Evolutionary conservation across 2,797 vertebrate genomes (phyloP), one percentile per base, ranked within the genome.

Genomic region (Brachymystax lenok): DNA sequence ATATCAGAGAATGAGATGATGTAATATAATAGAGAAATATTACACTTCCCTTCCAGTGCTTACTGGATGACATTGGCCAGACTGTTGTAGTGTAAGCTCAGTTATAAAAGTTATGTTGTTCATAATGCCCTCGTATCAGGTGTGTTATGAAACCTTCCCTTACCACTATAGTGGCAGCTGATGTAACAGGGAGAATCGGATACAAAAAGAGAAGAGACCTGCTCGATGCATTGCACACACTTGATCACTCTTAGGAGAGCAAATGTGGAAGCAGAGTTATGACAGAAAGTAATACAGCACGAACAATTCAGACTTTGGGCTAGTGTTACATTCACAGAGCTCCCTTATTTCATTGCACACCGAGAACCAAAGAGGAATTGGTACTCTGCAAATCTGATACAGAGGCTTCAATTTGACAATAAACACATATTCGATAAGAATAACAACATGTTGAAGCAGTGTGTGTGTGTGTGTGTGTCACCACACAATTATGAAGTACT

Each of bases 131-230:
- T 79, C 85, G 87, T 82, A 92, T 89, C 89, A 83, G 86, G 81
- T 77, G 78, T 69, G 79, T 86, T 90, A 89, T 90, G 88, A 81
- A 84, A 84, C 87, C 85, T 79, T 89, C 86, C 80, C 35, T 28
- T 46, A 46, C 10, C 40, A 0, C 10, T 63, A 12, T 73, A 75
- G 83, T 89, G 88, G 87, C 89, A 90, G 88, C 33, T 91, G 89
- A 91, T 89, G 89, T 90, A 87, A 90, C 87, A 88, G 84, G 79
- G 80, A 81, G 66, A 81, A 90, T 90, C 86, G 79, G 86, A 91
- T 87, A 88, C 80, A 89, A 85, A 84, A 85, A 87, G 89, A 81
- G 79, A 86, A 88, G 84, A 80, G 88, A 84, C 83, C 75, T 56
- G 80, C 75, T 46, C 40, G 10, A 46, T 46, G 10, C 10, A 13